Evolutionary conservation across 2,888 invertebrate species (phyloP).

Genomic region (Drosophila ustulata): DNA sequence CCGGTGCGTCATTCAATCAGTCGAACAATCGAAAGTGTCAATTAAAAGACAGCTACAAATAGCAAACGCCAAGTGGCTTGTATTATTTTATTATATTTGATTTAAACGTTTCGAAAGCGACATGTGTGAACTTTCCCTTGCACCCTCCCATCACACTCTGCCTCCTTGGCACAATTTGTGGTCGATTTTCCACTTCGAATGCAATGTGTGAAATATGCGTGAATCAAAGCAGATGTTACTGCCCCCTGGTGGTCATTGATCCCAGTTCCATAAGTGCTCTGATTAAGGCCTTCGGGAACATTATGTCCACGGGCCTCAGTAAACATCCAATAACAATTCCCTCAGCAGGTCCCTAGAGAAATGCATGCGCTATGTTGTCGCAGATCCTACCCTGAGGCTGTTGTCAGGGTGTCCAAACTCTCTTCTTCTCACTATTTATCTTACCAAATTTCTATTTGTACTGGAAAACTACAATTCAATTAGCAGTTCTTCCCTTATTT

Average conservation of each 20-base stretch:
- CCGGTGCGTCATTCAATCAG: slow-evolving; percentile 41
- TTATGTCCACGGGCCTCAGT: slow-evolving; percentile 39
- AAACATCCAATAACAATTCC: slow-evolving; percentile 47
- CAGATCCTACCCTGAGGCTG: slow-evolving; percentile 23
- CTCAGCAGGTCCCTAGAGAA: slow-evolving; percentile 41
- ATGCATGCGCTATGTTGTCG: slow-evolving; percentile 21
- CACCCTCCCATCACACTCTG: not conserved
- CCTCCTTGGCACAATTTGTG: slow-evolving; percentile 52
- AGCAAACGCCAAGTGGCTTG: slow-evolving; percentile 49
- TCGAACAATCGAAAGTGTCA: slow-evolving; percentile 79
- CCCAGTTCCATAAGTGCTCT: slow-evolving; percentile 55
- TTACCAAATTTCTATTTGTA: slow-evolving; percentile 50
- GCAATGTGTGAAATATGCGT: slow-evolving; percentile 53
- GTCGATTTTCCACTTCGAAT: slow-evolving; percentile 48
- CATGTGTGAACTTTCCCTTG: slow-evolving; percentile 52
- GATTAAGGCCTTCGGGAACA: slow-evolving; percentile 57
- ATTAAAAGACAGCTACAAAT: slow-evolving; percentile 66
- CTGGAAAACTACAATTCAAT: slow-evolving; percentile 33
- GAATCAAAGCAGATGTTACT: slow-evolving; percentile 71
- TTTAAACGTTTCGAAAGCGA: slow-evolving; percentile 65
- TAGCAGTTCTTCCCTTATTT: slow-evolving; percentile 8
- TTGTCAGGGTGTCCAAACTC: slow-evolving; percentile 15
- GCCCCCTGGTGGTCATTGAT: slow-evolving; percentile 62
- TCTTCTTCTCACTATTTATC: slow-evolving; percentile 50
- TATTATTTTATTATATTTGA: slow-evolving; percentile 73